A percentile compares a stretch with the other conserved stretches of the same genome.
phyloP scores from a whole-genome alignment of 92 coral and sea anemone genomes.

The Chrysogorgia sp. region DNA sequence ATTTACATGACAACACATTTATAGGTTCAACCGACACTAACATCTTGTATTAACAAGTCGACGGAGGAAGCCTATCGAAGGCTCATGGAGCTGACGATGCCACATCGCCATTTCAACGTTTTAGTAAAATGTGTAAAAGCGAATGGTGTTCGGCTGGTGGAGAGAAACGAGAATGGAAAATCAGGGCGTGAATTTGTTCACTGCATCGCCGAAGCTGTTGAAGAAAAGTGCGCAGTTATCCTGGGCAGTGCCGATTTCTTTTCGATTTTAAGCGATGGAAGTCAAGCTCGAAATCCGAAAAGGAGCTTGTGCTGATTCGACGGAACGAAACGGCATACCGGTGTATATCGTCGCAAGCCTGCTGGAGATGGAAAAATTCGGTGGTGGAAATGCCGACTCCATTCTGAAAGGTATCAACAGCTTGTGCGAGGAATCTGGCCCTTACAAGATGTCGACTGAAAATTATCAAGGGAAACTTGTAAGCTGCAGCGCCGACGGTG shows the following conservation, averaged over 20 bases:
- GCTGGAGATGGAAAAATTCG: constrained; percentile 49
- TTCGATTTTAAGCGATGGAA: constrained; percentile 51
- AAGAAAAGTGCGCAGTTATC: constrained; percentile 42
- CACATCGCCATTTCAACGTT: constrained; percentile 44
- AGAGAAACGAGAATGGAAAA: constrained; percentile 48
- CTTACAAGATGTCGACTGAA: constrained; percentile 27
- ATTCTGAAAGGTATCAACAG: constrained; percentile 43
- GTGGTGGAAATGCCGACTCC: constrained; percentile 41
- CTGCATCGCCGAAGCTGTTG: constrained; percentile 49
- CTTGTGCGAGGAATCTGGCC: constrained; percentile 35
- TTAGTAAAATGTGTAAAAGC: constrained; percentile 47
- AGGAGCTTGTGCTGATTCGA: constrained; percentile 48
- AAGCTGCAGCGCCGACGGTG: constrained; percentile 53
- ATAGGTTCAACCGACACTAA: background rate
- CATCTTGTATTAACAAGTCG: constrained; percentile 38
- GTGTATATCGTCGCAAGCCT: constrained; percentile 51
- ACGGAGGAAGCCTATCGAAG: constrained; percentile 48
- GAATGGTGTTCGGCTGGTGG: constrained; percentile 54
- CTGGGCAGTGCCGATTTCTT: constrained; percentile 46
- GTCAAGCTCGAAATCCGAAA: constrained; percentile 53
- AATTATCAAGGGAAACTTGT: constrained; percentile 36
- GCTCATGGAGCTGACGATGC: constrained; percentile 41
- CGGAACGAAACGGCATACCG: constrained; percentile 46
- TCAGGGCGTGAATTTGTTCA: constrained; percentile 54
- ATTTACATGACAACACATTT: too few species aligned